Evolutionary conservation across 2,797 vertebrate genomes (phyloP), one percentile per base, ranked within the genome.

Genomic region (Microctenopoma steveboyesi): DNA sequence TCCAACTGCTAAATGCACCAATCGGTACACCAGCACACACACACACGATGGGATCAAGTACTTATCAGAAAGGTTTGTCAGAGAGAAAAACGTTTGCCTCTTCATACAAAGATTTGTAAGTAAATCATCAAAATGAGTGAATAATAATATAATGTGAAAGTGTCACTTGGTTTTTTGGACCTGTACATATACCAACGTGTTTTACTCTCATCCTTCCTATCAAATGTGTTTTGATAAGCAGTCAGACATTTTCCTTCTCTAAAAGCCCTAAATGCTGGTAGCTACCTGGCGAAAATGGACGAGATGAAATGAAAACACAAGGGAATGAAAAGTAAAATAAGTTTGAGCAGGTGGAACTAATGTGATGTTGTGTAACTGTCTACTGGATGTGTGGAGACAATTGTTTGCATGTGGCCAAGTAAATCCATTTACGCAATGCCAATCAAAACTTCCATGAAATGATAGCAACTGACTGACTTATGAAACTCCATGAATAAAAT

Each of bases 1-100:
- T 66, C 47, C 25, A 64, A 27, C 69, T 58, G 28, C 28, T 39
- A 27, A 5, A 59, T 11, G 49, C 7, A 55, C 43, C 9, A 1
- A 5, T 45, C 15, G 16, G 49, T 37, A 16, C 30, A 48, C 33
- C 47, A 5, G 3, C 40, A 54, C 53, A 55, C 30, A 35, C 25
- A 52, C 54, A n/a, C 43, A 25, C 22, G 56, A 28, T 43, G 39
- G 14, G 12, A 42, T 42, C 16, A 33, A 56, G 16, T 27, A 49
- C 16, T 60, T 14, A 18, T 27, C 28, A 35, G 53, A 42, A 56
- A 4, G 3, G 9, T 35, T 72, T 4, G n/a, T 37, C 49, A 35
- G 27, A 7, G 9, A 43, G 13, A 15, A 15, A 61, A 10, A 64
- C 4, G 18, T 15, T 18, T 28, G 10, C 7, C 10, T 46, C 9